phyloP scores from a whole-genome alignment of 2,113 vertebrate genomes.

The Podilymbus podiceps region DNA sequence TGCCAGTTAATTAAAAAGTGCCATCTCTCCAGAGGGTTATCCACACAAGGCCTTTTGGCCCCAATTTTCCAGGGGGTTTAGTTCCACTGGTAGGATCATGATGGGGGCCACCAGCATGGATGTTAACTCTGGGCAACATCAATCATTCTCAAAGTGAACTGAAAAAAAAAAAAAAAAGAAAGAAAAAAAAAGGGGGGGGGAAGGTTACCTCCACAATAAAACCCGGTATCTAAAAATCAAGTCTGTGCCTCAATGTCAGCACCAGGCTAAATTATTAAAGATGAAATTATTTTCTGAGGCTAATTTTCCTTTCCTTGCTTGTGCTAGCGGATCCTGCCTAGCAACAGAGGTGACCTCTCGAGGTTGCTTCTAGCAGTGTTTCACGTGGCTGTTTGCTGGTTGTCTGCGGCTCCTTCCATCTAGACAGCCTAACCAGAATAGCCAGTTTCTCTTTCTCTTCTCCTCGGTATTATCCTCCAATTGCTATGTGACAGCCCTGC shows the following conservation, averaged over 20 bases:
- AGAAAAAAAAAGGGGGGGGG: too few species aligned
- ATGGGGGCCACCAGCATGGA: background rate
- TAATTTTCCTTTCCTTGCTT: conserved; percentile 9
- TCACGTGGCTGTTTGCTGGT: background rate
- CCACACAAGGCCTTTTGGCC: background rate
- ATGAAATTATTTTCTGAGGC: background rate
- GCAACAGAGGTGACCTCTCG: conserved; percentile 50
- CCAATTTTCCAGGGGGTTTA: background rate
- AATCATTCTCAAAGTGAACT: background rate
- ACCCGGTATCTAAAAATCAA: background rate
- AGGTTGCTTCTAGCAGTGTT: conserved; percentile 12
- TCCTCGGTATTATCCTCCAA: background rate
- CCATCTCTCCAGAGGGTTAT: background rate
- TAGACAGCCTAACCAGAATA: background rate
- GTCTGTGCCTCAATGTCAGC: background rate
- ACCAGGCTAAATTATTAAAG: background rate
- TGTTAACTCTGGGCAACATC: background rate
- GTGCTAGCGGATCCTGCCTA: background rate
- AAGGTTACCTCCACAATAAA: background rate
- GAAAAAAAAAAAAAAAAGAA: background rate
- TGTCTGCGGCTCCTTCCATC: conserved; percentile 4
- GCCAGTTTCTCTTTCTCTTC: conserved; percentile 13
- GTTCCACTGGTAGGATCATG: background rate
- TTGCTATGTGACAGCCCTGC: background rate
- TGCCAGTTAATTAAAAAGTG: background rate